Base-by-base conservation (phyloP, 92 coral and sea anemone genomes). In the Micromussa lordhowensis region DNA sequence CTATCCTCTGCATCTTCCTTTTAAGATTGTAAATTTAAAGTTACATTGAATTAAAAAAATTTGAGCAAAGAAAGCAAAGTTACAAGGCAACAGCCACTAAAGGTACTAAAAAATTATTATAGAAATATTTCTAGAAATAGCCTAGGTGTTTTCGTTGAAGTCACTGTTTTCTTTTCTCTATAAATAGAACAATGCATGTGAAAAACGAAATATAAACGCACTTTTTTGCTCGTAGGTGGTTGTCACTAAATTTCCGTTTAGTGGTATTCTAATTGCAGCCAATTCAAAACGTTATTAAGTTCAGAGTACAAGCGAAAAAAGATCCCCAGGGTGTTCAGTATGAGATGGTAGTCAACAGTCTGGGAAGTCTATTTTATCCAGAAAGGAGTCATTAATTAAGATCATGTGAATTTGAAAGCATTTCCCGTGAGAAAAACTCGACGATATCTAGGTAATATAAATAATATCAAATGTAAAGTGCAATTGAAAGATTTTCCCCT, bases 231-330 rank as follows among this genome's bases (percentile, higher is more conserved):
- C 30, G 13, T 28, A 26, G 71, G 30, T 24, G 31, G 49, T 36
- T 19, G 26, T 73, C 40, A 73, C 7, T 36, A 24, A 32, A 73
- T 73, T 73, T 32, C 49, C 49, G 78, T 36, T 73, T 19, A 19
- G 53, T 73, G 11, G 12, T 14, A 17, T 21, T 9, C 19, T 38
- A 73, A 73, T 35, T 34, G 49, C 78, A 35, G 13, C 13, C 78
- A 73, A 73, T 36, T 73, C 78, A 73, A 73, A 73, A 73, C 21
- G 15, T 36, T 73, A 73, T 73, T 73, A 73, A 10, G 26, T 13
- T 36, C 48, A 4, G 30, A 61, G 77, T 71, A 18, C 44, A 32
- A 3, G 24, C 7, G 34, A 71, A 34, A 16, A 21, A 34, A 44
- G 51, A 44, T 44, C 77, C 77, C 77, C 7, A 19, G 44, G 77